A percentile compares a stretch with the other conserved stretches of the same genome.
Conservation (phyloP, 1,140 invertebrate species). For the Drosophila baimaii region DNA sequence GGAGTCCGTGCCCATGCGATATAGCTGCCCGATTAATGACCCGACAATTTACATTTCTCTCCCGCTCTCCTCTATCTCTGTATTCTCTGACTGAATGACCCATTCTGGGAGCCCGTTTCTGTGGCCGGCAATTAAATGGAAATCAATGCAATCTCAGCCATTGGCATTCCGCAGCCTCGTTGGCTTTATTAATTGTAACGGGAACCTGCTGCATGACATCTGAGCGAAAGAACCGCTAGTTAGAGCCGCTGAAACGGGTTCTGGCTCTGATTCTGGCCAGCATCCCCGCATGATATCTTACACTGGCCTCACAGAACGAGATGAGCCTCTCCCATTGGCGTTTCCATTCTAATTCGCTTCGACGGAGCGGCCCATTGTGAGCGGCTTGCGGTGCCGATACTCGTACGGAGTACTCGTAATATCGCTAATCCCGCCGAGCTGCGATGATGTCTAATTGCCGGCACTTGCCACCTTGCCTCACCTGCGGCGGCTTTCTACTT, state of each 20-base stretch:
- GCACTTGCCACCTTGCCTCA: conserved; percentile 47
- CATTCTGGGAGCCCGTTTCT: conserved; percentile 65
- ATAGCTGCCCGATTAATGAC: conserved; percentile 32
- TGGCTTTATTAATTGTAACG: conserved; percentile 74
- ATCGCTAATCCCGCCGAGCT: conserved; percentile 31
- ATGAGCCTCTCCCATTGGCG: conserved; percentile 20
- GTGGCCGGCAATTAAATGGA: conserved; percentile 69
- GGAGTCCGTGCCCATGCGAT: conserved; percentile 20
- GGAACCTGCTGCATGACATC: conserved; percentile 75
- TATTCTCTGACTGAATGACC: conserved; percentile 42
- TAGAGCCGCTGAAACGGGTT: conserved; percentile 59
- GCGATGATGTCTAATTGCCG: conserved; percentile 64
- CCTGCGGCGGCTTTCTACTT: conserved; percentile 57
- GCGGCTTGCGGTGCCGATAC: conserved; percentile 18
- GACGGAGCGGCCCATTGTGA: conserved; percentile 7
- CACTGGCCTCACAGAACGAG: not conserved
- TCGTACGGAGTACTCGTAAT: conserved; percentile 29
- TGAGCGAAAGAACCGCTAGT: conserved; percentile 66
- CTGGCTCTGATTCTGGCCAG: conserved; percentile 10
- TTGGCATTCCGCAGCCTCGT: conserved; percentile 60
- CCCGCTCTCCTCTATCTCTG: not conserved
- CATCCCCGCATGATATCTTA: conserved; percentile 1
- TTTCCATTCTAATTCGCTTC: conserved; percentile 31
- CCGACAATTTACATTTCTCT: conserved; percentile 57
- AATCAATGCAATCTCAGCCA: conserved; percentile 67